Evolutionary conservation across 2,888 invertebrate species (phyloP), one percentile per base, ranked within the genome.

Genomic region (Conchocele bisecta): DNA sequence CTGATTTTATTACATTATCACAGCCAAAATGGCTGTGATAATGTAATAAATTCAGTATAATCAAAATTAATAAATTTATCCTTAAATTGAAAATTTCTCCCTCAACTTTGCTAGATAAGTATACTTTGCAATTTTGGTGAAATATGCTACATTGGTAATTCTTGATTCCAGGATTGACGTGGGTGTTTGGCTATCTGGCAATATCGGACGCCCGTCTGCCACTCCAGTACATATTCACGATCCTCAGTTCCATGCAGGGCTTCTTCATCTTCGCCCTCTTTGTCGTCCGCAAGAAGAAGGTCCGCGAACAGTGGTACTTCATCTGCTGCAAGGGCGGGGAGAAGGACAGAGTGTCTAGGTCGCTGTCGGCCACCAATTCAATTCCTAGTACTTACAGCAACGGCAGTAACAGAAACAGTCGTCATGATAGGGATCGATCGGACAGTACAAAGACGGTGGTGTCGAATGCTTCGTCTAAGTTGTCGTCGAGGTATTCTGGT

Each of bases 111-210:
- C n/a, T n/a, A n/a, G n/a, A n/a, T n/a, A n/a, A n/a, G n/a, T n/a
- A n/a, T n/a, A n/a, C n/a, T n/a, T n/a, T n/a, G n/a, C n/a, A n/a
- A n/a, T n/a, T n/a, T n/a, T n/a, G n/a, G n/a, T n/a, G n/a, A n/a
- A n/a, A n/a, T n/a, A n/a, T n/a, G n/a, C n/a, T n/a, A n/a, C n/a
- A n/a, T n/a, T n/a, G n/a, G n/a, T n/a, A n/a, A 7, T 69, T 6
- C 31, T 33, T 39, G 22, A 41, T 71, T 75, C 29, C 83, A 88
- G 88, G 90, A 42, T 74, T 91, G 46, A 88, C 89, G 2, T 91
- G 90, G 91, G 59, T 88, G n/a, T 89, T 90, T 64, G 91, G 91
- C 13, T 86, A 89, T 64, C 76, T 91, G 29, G 86, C 89, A 6
- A 83, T 91, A 24, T 81, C 83, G 13, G 84, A 87, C 35, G 85